Evolutionary conservation across 35 echinoderm and acorn worm species (phyloP).

Genomic region (Lytechinus pictus): DNA sequence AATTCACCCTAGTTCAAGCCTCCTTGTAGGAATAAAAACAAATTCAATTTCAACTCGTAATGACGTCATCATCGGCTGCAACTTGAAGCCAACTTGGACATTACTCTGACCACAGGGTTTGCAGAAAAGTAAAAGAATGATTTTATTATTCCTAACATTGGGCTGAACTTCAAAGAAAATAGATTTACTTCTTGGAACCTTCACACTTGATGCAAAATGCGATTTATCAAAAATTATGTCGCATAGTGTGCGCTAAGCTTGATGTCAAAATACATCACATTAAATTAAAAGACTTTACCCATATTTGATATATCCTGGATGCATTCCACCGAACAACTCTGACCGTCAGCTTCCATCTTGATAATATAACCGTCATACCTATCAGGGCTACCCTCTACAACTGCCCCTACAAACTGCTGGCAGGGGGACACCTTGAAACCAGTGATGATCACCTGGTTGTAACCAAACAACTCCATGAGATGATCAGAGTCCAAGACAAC

Average conservation of each 20-base stretch:
- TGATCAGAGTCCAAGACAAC: neutral
- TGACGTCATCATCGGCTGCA: no score
- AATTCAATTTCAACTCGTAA: no score
- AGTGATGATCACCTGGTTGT: conserved; percentile 32
- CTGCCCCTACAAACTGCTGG: conserved; percentile 25
- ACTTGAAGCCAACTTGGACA: no score
- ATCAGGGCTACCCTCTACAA: conserved; percentile 43
- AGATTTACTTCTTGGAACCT: no score
- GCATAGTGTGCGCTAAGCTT: neutral
- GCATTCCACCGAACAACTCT: neutral
- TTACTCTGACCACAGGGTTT: no score
- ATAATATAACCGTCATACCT: neutral
- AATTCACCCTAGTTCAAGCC: no score
- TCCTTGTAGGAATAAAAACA: no score
- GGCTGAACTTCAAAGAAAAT: no score
- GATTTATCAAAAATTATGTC: no score
- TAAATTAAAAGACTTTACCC: neutral
- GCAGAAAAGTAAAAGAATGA: no score
- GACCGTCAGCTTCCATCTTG: neutral
- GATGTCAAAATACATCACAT: neutral
- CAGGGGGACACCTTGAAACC: conserved; percentile 23
- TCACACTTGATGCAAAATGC: no score
- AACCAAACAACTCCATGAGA: neutral
- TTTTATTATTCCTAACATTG: no score
- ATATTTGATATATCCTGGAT: conserved; percentile 24